Conservation (phyloP, 2,888 invertebrate species). For the Hymenopus coronatus region DNA sequence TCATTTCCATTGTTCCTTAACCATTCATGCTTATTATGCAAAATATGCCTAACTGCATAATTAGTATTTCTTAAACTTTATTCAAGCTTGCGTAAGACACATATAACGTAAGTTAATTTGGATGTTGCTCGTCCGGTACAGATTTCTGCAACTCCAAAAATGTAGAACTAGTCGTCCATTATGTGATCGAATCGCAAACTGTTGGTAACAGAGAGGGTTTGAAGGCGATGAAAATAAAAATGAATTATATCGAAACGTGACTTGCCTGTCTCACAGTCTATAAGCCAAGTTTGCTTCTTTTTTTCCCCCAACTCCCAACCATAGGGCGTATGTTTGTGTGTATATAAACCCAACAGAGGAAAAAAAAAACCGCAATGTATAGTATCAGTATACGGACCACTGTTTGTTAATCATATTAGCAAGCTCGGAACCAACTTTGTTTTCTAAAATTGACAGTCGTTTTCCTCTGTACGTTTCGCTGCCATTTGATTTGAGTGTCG, state of each 20-base stretch:
- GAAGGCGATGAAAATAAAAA: not conserved
- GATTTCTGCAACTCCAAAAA: not conserved
- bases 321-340: not conserved
- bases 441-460: not conserved
- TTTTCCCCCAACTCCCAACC: not conserved
- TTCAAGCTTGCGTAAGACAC: too few species aligned
- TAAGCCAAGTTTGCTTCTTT: not conserved
- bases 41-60: too few species aligned
- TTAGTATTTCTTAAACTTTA: too few species aligned
- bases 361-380: not conserved
- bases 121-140: not conserved
- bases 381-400: not conserved
- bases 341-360: not conserved
- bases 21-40: too few species aligned
- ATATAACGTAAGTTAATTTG: too few species aligned
- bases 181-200: not conserved
- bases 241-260: not conserved
- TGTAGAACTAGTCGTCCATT: not conserved
- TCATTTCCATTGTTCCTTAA: too few species aligned
- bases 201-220: not conserved
- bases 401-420: not conserved
- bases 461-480: not conserved
- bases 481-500: not conserved
- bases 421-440: not conserved
- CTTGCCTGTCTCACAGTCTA: not conserved